Evolutionary conservation across 2,888 invertebrate species (phyloP).

Genomic region (Campopleginae sp.): DNA sequence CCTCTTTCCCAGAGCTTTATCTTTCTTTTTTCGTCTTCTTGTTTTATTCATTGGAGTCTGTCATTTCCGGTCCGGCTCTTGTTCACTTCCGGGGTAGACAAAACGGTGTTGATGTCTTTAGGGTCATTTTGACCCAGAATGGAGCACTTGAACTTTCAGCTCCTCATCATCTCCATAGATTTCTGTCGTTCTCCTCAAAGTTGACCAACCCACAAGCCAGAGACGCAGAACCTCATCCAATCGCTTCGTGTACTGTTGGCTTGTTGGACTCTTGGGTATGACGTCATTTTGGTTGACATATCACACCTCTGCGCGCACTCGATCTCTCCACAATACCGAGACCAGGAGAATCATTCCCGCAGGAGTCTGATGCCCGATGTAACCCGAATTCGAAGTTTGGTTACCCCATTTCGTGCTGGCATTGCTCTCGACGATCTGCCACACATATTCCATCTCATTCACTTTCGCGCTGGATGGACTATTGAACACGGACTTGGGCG

Average conservation of each 20-base stretch:
- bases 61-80: not conserved
- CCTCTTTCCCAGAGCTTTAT: not conserved
- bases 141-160: not conserved
- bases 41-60: not conserved
- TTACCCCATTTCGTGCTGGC: not conserved
- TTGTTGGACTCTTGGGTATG: not conserved
- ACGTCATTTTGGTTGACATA: conserved; percentile 36
- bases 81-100: conserved; percentile 42
- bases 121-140: not conserved
- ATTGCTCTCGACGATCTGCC: conserved; percentile 33
- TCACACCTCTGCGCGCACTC: conserved; percentile 7
- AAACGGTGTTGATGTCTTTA: conserved; percentile 5
- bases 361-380: conserved; percentile 42
- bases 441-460: conserved; percentile 55
- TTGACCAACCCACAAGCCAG: not conserved
- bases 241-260: not conserved
- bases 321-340: not conserved
- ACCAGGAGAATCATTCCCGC: conserved; percentile 33
- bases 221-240: not conserved
- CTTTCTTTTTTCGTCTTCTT: not conserved
- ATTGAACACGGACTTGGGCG: conserved; percentile 66
- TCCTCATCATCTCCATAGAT: not conserved
- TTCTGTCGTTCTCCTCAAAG: not conserved
- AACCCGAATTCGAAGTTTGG: conserved; percentile 46
- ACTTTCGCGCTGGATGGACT: not conserved